phyloP scores from a whole-genome alignment of 2,888 invertebrate species.

The Cerastis rubricosa region DNA sequence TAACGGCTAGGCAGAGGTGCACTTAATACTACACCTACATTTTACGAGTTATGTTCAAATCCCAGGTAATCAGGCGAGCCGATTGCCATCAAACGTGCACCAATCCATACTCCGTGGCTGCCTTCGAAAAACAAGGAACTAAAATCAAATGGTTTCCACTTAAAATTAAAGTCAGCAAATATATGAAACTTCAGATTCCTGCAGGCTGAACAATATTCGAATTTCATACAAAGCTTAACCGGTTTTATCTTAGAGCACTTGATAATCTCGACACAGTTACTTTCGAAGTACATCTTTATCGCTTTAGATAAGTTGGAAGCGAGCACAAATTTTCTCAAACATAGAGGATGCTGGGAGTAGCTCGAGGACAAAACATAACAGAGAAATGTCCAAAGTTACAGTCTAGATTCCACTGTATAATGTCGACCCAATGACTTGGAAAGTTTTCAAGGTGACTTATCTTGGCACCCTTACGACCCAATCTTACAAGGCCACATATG shows the following conservation, averaged over 20 bases:
- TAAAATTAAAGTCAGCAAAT: slow-evolving; percentile 32
- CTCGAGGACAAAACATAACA: slow-evolving; percentile 54
- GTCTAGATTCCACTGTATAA: slow-evolving; percentile 32
- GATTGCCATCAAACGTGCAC: neutral
- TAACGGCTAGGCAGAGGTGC: neutral
- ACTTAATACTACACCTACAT: neutral
- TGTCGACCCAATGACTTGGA: slow-evolving; percentile 33
- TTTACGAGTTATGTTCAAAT: neutral
- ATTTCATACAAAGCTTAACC: slow-evolving; percentile 58
- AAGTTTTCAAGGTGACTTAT: slow-evolving; percentile 44
- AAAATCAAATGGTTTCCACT: slow-evolving; percentile 2
- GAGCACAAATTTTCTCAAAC: slow-evolving; percentile 54
- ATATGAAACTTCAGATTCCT: slow-evolving; percentile 33
- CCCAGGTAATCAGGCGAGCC: neutral
- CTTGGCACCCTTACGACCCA: slow-evolving; percentile 43
- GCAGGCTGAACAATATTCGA: slow-evolving; percentile 42
- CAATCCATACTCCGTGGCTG: neutral
- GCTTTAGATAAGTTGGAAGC: slow-evolving; percentile 57
- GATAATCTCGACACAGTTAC: slow-evolving; percentile 60
- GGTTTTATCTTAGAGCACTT: slow-evolving; percentile 48
- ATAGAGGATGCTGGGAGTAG: slow-evolving; percentile 47
- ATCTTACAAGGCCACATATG: slow-evolving; percentile 67
- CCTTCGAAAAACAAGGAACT: neutral
- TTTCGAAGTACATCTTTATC: slow-evolving; percentile 55
- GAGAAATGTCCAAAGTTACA: slow-evolving; percentile 41